These are phyloP conservation scores for Henricia sp. DNA, from an alignment of 53 echinoderm and acorn worm genomes.

Conservation along the genomic window DNA sequence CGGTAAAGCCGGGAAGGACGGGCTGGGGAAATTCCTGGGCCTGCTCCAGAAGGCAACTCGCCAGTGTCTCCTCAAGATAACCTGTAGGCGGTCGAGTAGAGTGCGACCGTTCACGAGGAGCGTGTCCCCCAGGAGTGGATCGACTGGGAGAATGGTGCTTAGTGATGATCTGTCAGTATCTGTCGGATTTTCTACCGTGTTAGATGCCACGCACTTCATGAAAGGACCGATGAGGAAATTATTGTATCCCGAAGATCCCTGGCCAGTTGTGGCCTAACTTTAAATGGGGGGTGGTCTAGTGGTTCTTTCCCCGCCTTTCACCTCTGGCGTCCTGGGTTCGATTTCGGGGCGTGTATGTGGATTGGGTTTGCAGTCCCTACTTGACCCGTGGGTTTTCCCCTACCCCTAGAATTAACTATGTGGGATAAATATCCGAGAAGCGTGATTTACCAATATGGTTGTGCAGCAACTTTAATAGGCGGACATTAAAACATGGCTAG, in stretches of 20 bases:
- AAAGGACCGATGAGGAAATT: neutral
- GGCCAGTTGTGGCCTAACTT: no score
- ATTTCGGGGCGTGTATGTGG: no score
- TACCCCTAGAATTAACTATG: no score
- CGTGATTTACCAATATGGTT: no score
- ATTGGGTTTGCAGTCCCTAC: no score
- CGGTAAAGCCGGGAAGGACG: constrained; percentile 56
- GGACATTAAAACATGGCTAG: no score
- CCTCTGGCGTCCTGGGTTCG: no score
- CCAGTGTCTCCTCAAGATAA: neutral
- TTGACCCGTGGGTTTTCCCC: no score
- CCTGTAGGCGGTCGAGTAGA: neutral
- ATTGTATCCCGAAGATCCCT: neutral
- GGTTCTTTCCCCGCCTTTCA: no score
- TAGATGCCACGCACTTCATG: neutral
- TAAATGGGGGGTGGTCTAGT: no score
- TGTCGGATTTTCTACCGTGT: neutral
- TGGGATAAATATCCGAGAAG: no score
- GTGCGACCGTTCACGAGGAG: neutral
- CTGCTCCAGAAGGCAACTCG: neutral
- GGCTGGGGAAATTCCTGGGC: neutral
- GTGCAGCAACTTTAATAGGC: no score
- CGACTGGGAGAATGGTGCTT: neutral
- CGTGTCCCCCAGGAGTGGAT: neutral
- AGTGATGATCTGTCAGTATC: constrained; percentile 2